Evolutionary conservation across 2,888 invertebrate species (phyloP), one percentile per base, ranked within the genome.

Genomic region (Alloscopus bannaensis): DNA sequence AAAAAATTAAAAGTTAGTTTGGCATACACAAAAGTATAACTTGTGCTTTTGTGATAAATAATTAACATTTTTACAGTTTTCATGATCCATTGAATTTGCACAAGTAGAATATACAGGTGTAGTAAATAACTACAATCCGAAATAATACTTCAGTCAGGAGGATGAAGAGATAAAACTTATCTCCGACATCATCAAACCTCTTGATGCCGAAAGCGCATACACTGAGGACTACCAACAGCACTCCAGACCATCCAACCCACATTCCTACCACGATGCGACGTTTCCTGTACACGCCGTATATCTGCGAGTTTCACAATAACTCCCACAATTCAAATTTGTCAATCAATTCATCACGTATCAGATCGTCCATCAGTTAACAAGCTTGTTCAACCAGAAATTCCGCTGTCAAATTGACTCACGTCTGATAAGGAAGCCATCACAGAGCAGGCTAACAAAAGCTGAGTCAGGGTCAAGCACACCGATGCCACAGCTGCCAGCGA

Each of bases 161-260:
- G 40, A 60, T 42, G 18, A 76, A 76, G 2, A 76, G 59, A 62
- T 76, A 68, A 76, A 76, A 68, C n/a, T 68, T 68, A 60, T 68
- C 60, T 28, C 26, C 50, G 8, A 76, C 29, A 40, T 28, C 55
- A 28, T 60, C 52, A 68, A 76, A 76, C 40, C 60, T 20, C 26
- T 52, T 42, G 0, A 75, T 75, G 4, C 42, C 50, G 0, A 28
- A 59, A n/a, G 50, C 47, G 22, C 55, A 66, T 1, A 66, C 26
- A 45, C 65, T 28, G 16, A 66, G 59, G 11, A 66, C 31, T 1
- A 75, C 28, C n/a, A 75, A 26, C 26, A 75, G 75, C 8, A 59
- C 47, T 20, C 55, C 20, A 29, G 75, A 75, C 75, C 75, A 66
- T 6, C 57, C n/a, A 60, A 59, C 40, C 68, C 75, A 66, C 28